These are phyloP conservation scores for Hipposideros larvatus DNA, from an alignment of 2,797 vertebrate species.

Conservation along the genomic window DNA sequence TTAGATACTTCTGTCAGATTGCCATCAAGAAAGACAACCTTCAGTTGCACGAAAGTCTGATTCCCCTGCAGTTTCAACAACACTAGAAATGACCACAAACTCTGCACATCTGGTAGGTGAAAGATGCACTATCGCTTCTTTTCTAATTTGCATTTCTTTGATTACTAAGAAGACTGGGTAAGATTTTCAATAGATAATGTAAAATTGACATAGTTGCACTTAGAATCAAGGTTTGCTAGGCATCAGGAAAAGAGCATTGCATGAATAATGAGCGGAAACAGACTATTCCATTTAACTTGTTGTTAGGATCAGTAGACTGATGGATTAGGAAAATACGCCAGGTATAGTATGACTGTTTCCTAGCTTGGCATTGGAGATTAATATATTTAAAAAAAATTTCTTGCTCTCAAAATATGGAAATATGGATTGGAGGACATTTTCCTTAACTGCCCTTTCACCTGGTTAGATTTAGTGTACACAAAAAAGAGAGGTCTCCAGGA, in stretches of 20 bases:
- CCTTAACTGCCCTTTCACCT: background rate
- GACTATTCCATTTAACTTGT: background rate
- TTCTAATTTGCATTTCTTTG: conserved; percentile 34
- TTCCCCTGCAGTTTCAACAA: background rate
- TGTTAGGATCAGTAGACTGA: background rate
- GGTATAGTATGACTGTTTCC: background rate
- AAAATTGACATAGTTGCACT: background rate
- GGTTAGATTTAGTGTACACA: background rate
- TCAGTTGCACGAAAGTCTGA: background rate
- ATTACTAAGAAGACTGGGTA: background rate
- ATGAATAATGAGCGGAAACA: background rate
- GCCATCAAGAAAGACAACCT: background rate
- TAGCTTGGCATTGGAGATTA: background rate
- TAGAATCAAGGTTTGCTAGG: background rate
- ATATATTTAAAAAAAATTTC: background rate
- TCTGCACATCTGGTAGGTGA: background rate
- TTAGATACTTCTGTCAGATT: background rate
- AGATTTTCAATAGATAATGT: background rate
- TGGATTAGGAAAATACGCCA: background rate
- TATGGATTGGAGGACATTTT: background rate
- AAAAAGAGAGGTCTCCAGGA: background rate
- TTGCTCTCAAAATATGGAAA: background rate
- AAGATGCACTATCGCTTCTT: background rate
- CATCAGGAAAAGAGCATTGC: background rate
- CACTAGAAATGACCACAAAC: background rate